Percentiles rank a stretch among this genome's conserved stretches.
phyloP scores from a whole-genome alignment of 2,113 vertebrate genomes.

The Gallinago paraguaiae region DNA sequence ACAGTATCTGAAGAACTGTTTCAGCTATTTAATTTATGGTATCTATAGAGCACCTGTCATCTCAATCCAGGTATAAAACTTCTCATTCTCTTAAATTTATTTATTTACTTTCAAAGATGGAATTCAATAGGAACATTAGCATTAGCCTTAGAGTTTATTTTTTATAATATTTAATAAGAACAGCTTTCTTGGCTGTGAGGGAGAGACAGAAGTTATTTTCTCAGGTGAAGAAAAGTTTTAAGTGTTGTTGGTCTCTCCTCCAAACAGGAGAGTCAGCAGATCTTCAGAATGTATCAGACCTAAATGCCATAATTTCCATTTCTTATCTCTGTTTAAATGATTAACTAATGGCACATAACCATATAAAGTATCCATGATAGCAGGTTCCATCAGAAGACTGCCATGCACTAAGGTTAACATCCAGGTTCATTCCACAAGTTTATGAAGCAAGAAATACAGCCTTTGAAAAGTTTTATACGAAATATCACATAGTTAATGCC shows the following conservation, averaged over 20 bases:
- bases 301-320: conserved; percentile 62
- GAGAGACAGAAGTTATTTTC: not conserved
- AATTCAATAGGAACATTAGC: not conserved
- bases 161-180: not conserved
- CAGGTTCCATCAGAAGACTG: conserved; percentile 13
- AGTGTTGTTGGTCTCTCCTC: conserved; percentile 9
- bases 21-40: not conserved
- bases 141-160: not conserved
- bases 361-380: conserved; percentile 28
- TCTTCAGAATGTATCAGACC: not conserved
- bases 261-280: conserved; percentile 47
- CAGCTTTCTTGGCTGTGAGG: not conserved
- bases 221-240: conserved; percentile 8
- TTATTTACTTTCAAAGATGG: not conserved
- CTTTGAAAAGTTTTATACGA: conserved; percentile 61
- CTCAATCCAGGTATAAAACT: not conserved
- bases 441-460: conserved; percentile 66
- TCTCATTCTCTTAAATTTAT: not conserved
- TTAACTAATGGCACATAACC: conserved; percentile 65
- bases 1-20: not conserved
- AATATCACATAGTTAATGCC: conserved; percentile 56
- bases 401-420: conserved; percentile 41
- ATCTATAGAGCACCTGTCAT: not conserved
- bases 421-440: conserved; percentile 63
- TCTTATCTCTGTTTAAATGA: conserved; percentile 60